Evolutionary conservation across 2,113 vertebrate species (phyloP), one percentile per base, ranked within the genome.

Genomic region (Clarias macrocephalus): DNA sequence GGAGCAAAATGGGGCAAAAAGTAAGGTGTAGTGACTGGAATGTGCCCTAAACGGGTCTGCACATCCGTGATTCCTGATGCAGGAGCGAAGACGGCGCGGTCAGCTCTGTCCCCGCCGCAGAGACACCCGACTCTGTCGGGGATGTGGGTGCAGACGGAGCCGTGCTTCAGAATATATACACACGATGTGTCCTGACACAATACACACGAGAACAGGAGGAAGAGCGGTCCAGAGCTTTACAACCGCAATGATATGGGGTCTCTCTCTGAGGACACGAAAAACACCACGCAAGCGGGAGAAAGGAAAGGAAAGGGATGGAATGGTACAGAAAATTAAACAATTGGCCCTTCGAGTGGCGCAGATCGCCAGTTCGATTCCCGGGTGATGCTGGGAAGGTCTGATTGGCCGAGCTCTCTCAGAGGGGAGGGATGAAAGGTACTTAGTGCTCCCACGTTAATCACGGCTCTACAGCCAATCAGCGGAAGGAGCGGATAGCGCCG

Each of bases 21-120:
- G 73, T 52, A 57, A 56, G 3, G n/a, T 25, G 63, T 10, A 65
- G 59, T 59, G 28, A 5, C 56, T 89, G 85, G 88, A 89, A 88
- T 89, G 77, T 88, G 85, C 85, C 87, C 88, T 84, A 90, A 75
- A 62, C 16, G 3, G 33, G 80, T 42, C 42, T 42, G 3, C 42
- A 6, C 42, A 7, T 6, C 42, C 42, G 33, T 37, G 33, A 37
- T 37, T 37, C 33, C 81, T 85, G 77, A 88, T 82, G 63, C 88
- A 84, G 52, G 66, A 12, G 84, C 25, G 57, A 85, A 66, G 56
- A 80, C 23, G 19, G 59, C 75, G 73, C 56, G 72, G 52, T 83
- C 57, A 30, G 75, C 63, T 75, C 37, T 54, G 68, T 82, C 84
- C 81, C 80, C 10, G 83, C 63, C 21, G 80, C 59, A 10, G 70